Base-by-base conservation (phyloP, 35 echinoderm and acorn worm genomes). In the Ophioderma brevispina region DNA sequence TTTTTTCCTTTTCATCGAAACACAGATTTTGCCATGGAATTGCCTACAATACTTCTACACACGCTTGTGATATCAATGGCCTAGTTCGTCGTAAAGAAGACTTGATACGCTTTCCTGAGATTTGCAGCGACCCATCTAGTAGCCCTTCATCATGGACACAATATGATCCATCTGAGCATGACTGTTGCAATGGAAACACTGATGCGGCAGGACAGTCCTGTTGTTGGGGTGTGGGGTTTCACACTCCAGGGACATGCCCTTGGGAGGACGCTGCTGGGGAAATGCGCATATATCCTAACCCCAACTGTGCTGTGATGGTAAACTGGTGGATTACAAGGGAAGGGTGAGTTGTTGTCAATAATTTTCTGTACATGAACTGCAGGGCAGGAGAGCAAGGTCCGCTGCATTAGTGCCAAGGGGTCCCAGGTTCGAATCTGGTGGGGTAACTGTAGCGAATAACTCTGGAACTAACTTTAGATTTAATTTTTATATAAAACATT, bases 201-300 rank as follows among this genome's bases (percentile, higher is more conserved):
- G 86, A 86, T 10, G 90, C 38, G 13, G 36, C 70, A 5, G 90
- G 90, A 40, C 42, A 91, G 82, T 86, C 90, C 21, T 91, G 90
- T 39, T 91, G 90, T 77, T 25, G 32, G 37, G 42, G 90, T 0
- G 13, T 31, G 43, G 33, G 15, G 14, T 79, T 78, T 37, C 18
- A 52, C 19, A 91, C 90, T 37, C 90, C 90, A 39, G 89, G 89
- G 23, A 18, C 78, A 59, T 38, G 36, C 36, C 39, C 25, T 31
- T 89, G 31, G 50, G 83, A n/a, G 34, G 14, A 64, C 70, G 83
- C 83, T 85, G 83, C 28, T 31, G 49, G 3, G 34, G 43, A 3
- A 35, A 13, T 25, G 59, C 37, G 1, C 70, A 85, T 59, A 39
- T 64, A 23, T 13, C 46, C 2, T 8, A 55, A 14, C 3, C 5